Percentiles rank a stretch among this genome's conserved stretches.
These are phyloP conservation scores for Indicator indicator DNA, from an alignment of 2,113 vertebrate species.

Conservation along the genomic window DNA sequence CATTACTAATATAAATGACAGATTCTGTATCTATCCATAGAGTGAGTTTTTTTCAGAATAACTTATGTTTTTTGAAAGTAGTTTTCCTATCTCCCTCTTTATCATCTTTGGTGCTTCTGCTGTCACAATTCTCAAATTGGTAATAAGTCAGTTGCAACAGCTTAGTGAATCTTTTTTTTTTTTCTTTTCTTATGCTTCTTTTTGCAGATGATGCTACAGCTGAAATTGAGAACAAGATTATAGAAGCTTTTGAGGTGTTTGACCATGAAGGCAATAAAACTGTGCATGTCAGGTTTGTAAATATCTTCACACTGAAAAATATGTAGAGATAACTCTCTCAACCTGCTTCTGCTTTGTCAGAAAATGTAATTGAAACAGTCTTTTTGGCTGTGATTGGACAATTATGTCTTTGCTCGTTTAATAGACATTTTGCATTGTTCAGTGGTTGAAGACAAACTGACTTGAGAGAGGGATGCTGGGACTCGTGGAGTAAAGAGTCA, in stretches of 20 bases:
- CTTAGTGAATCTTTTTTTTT: slow-evolving; percentile 31
- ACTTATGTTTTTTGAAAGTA: not conserved
- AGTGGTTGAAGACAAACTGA: not conserved
- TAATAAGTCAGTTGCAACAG: slow-evolving; percentile 23
- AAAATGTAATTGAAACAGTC: not conserved
- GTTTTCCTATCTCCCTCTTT: not conserved
- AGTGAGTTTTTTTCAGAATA: not conserved
- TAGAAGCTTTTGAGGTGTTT: slow-evolving; percentile 89
- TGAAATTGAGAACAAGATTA: slow-evolving; percentile 85
- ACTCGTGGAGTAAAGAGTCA: not conserved
- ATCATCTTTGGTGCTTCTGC: not conserved
- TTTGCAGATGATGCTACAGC: slow-evolving; percentile 75
- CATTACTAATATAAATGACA: not conserved
- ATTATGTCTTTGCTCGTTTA: not conserved
- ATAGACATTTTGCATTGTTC: not conserved
- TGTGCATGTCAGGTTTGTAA: slow-evolving; percentile 90
- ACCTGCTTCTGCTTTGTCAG: not conserved
- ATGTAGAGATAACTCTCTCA: not conserved
- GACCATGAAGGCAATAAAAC: slow-evolving; percentile 86
- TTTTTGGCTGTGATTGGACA: not conserved
- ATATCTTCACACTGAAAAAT: slow-evolving; percentile 24
- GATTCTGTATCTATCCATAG: not conserved
- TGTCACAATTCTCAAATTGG: not conserved
- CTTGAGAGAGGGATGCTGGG: not conserved
- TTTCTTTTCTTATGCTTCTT: slow-evolving; percentile 52